phyloP scores from a whole-genome alignment of 1,140 invertebrate species.

The Elymnias hypermnestra region DNA sequence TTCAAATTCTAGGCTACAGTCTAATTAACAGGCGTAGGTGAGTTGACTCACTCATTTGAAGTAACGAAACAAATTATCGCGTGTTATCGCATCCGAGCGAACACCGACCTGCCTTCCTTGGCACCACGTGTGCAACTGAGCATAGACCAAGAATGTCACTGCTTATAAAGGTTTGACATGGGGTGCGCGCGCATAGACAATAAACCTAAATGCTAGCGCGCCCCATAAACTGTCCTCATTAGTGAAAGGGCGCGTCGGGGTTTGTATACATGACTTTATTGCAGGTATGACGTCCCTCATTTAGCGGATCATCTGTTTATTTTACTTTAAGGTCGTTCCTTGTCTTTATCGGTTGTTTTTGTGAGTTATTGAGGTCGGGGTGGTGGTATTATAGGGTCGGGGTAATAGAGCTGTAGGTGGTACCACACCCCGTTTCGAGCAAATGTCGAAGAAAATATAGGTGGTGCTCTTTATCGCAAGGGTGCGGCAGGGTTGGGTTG shows the following conservation, averaged over 20 bases:
- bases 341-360: constrained; percentile 57
- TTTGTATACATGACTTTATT: constrained; percentile 64
- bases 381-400: constrained; percentile 36
- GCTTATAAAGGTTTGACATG: constrained; percentile 49
- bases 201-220: constrained; percentile 58
- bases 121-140: constrained; percentile 51
- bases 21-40: constrained; percentile 59
- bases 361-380: constrained; percentile 46
- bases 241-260: constrained; percentile 61
- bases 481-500: constrained; percentile 47
- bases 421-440: constrained; percentile 48
- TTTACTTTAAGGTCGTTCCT: constrained; percentile 64
- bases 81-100: constrained; percentile 30
- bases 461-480: constrained; percentile 43
- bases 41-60: constrained; percentile 57
- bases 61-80: constrained; percentile 45
- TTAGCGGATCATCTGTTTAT: constrained; percentile 67
- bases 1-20: constrained; percentile 57
- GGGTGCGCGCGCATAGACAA: constrained; percentile 66
- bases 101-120: constrained; percentile 20
- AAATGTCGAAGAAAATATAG: constrained; percentile 60
- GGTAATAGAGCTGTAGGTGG: constrained; percentile 54
- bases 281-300: constrained; percentile 52
- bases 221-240: constrained; percentile 70
- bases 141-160: constrained; percentile 32